Evolutionary conservation across 92 coral and sea anemone species (phyloP).

Genomic region (Actinernus sp.): DNA sequence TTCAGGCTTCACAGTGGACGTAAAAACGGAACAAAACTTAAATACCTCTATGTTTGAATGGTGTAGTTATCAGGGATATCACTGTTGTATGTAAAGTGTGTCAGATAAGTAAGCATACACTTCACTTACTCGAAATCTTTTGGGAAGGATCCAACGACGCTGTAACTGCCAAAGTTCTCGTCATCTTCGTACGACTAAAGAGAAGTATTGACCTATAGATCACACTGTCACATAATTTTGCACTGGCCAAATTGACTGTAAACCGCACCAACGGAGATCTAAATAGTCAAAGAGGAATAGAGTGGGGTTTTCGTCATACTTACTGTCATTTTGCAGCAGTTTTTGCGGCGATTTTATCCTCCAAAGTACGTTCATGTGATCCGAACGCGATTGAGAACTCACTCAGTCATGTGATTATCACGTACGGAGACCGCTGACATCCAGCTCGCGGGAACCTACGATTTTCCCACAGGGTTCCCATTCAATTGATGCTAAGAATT

Average conservation of each 20-base stretch:
- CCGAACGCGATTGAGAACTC: not conserved
- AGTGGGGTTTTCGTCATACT: not conserved
- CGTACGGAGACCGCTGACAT: not conserved
- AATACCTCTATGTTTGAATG: too few relatives aligned
- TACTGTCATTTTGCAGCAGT: slow-evolving; percentile 1
- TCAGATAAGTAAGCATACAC: not conserved
- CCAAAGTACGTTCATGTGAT: not conserved
- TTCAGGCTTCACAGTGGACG: too few relatives aligned
- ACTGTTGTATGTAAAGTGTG: too few relatives aligned
- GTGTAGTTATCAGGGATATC: too few relatives aligned
- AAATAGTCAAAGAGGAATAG: too few relatives aligned
- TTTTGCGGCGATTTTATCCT: not conserved
- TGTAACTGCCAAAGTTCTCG: slow-evolving; percentile 95
- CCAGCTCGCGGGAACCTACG: too few relatives aligned
- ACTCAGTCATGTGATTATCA: slow-evolving; percentile 5
- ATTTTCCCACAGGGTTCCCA: too few relatives aligned
- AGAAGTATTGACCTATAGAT: not conserved
- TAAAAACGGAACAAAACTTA: too few relatives aligned
- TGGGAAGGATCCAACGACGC: slow-evolving; percentile 97
- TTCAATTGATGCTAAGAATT: too few relatives aligned
- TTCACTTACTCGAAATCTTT: slow-evolving; percentile 94
- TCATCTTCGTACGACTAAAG: slow-evolving; percentile 91
- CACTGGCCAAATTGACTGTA: not conserved
- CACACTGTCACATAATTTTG: too few relatives aligned
- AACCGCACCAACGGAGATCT: too few relatives aligned